Evolutionary conservation across 2,797 vertebrate species (phyloP).

Genomic region (Malacoraja senta): DNA sequence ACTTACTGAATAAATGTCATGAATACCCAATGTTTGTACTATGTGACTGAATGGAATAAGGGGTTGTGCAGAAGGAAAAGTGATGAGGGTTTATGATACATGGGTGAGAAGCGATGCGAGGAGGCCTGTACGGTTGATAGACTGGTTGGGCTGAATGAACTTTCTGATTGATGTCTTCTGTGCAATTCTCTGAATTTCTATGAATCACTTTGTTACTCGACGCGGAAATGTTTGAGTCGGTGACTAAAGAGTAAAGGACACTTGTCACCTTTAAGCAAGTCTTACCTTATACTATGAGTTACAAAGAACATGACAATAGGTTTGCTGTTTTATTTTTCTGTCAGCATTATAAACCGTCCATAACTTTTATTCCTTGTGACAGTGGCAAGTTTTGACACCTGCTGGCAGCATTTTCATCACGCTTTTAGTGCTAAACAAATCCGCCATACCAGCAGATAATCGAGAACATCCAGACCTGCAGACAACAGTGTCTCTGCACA

Average conservation of each 20-base stretch:
- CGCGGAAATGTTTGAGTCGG: background rate
- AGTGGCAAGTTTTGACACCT: background rate
- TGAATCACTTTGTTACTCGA: background rate
- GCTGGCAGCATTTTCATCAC: background rate
- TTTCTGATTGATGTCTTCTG: background rate
- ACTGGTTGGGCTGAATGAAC: background rate
- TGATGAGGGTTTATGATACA: too few relatives aligned
- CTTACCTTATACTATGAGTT: background rate
- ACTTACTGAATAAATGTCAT: too few relatives aligned
- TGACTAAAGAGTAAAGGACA: background rate
- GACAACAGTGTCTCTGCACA: slow-evolving; percentile 20
- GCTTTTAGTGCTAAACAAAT: slow-evolving; percentile 16
- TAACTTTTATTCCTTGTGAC: background rate
- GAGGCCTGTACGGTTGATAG: background rate
- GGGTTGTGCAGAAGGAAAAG: background rate
- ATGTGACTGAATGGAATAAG: background rate
- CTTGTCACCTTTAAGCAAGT: background rate
- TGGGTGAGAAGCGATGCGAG: background rate
- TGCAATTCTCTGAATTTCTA: background rate
- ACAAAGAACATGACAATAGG: background rate
- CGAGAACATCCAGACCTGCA: slow-evolving; percentile 7
- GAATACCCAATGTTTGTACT: background rate
- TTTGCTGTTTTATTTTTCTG: background rate
- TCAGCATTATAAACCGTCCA: background rate
- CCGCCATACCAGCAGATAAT: background rate